Base-by-base conservation (phyloP, 2,797 vertebrate species). In the Syngnathus acus region DNA sequence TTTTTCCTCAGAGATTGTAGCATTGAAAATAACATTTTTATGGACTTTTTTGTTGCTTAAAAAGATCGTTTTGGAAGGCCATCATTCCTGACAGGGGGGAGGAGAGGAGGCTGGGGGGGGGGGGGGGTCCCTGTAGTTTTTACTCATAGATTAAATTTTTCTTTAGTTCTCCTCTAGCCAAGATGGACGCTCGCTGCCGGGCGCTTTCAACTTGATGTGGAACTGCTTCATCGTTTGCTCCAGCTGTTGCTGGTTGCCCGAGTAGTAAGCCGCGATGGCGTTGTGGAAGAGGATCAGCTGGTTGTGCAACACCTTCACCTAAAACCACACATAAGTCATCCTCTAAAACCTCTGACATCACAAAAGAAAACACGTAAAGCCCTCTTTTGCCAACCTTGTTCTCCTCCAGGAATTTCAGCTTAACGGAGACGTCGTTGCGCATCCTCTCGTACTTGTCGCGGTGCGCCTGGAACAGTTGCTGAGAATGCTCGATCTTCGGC, bases 271-370 rank as follows among this genome's bases (percentile, higher is more conserved):
- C 0, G 96, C 93, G 9, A 99, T 95, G 77, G 97, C 95, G 10
- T 98, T 99, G 84, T 99, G 97, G 91, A 99, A 99, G 81, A 99
- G 92, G 85, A 95, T 92, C 68, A 99, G 94, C 86, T 99, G 97
- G 88, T 99, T 99, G 85, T 99, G 97, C 86, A 99, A 87, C 0
- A 99, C 97, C 78, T 99, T 99, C 70, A 99, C 95, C 97, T 99
- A 32, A 23, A 37, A 2, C 39, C 8, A 43, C 40, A 37, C n/a
- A 3, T 32, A 58, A 37, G 6, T 3, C 26, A 32, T 32, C 26
- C 26, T 32, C 26, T 32, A 32, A 32, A 32, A 32, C 2, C 26
- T 32, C 26, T 32, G 26, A 32, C 26, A 3, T 32, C 26, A 13
- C 53, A 23, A 13, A 55, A 50, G 60, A 66, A 26, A 23, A 43